Conservation (phyloP, 1,140 invertebrate genomes). For the Procambarus clarkii region DNA sequence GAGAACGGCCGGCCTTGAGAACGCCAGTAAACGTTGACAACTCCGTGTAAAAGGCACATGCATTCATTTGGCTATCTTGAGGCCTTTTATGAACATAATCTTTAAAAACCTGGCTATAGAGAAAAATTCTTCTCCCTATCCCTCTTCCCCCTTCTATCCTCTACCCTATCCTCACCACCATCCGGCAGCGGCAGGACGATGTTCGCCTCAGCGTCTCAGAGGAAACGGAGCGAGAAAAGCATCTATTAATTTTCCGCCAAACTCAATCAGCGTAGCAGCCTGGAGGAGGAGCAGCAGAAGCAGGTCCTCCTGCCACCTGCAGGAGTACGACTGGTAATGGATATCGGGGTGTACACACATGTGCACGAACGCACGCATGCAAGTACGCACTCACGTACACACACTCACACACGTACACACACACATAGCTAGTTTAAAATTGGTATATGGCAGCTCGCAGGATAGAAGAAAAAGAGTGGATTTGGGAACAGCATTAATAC, state of each 20-base stretch:
- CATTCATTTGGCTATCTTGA: not conserved
- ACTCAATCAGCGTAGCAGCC: constrained; percentile 26
- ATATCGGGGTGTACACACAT: not conserved
- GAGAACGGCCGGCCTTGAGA: no score
- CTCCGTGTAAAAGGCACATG: no score
- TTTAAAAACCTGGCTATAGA: not conserved
- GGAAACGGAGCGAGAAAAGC: not conserved
- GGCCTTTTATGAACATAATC: not conserved
- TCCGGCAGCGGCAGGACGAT: not conserved
- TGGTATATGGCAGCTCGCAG: no score
- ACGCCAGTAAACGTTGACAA: no score
- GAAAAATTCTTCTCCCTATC: not conserved
- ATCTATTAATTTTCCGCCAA: not conserved
- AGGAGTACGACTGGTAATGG: not conserved
- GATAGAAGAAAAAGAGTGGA: no score
- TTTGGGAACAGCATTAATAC: no score
- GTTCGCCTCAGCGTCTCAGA: not conserved
- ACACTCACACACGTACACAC: no score
- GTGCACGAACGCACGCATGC: no score
- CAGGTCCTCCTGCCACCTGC: not conserved
- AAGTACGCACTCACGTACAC: no score
- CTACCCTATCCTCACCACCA: not conserved
- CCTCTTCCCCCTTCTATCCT: not conserved
- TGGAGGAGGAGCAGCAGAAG: not conserved
- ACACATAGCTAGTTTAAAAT: no score